Conservation (phyloP, 2,113 vertebrate species). For the Larimichthys crocea region DNA sequence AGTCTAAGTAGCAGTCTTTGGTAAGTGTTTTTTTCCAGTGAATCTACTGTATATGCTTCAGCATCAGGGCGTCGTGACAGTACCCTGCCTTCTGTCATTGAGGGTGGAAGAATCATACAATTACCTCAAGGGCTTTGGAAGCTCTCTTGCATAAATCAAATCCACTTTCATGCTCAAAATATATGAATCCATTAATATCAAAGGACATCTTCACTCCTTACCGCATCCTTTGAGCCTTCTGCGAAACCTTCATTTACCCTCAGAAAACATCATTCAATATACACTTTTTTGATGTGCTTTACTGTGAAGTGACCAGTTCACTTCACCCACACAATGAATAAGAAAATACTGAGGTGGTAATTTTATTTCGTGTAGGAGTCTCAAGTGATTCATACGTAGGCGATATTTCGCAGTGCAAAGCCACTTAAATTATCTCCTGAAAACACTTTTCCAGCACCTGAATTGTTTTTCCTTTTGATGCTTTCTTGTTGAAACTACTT, state of each 20-base stretch:
- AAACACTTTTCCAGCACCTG: background rate
- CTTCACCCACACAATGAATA: constrained; percentile 38
- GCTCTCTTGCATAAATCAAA: constrained; percentile 63
- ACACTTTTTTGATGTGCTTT: constrained; percentile 10
- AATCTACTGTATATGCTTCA: background rate
- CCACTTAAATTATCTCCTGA: constrained; percentile 10
- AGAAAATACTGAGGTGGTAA: constrained; percentile 17
- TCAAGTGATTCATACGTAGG: constrained; percentile 17
- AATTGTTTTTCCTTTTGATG: constrained; percentile 2
- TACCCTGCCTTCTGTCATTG: constrained; percentile 25
- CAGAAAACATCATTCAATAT: constrained; percentile 5
- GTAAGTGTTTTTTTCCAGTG: constrained; percentile 14
- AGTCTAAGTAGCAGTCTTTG: background rate
- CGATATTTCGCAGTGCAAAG: constrained; percentile 5
- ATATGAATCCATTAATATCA: constrained; percentile 64
- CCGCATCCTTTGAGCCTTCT: constrained; percentile 30
- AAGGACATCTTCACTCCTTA: constrained; percentile 36
- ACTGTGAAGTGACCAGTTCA: constrained; percentile 25
- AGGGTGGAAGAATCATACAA: constrained; percentile 48
- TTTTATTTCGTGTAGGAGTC: constrained; percentile 47
- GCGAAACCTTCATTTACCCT: constrained; percentile 26
- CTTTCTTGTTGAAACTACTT: background rate
- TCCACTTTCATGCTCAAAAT: constrained; percentile 51
- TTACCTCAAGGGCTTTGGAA: constrained; percentile 32
- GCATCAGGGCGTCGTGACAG: constrained; percentile 22